Evolutionary conservation across 2,888 invertebrate species (phyloP).

Genomic region (Ochlodes sylvanus): DNA sequence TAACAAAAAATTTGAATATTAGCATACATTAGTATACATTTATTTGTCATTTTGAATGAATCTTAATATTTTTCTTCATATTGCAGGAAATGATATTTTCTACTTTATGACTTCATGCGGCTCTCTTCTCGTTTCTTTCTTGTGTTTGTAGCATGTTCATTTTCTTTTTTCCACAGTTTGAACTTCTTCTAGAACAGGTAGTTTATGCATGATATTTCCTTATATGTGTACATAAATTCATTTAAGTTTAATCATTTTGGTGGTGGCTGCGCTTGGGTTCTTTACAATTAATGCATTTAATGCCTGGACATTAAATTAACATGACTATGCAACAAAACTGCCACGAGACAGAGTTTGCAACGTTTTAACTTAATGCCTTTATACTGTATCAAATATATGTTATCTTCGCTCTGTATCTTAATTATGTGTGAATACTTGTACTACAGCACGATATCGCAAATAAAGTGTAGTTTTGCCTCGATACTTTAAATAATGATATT

Average conservation of each 20-base stretch:
- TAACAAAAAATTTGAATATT: slow-evolving; percentile 59
- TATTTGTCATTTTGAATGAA: slow-evolving; percentile 72
- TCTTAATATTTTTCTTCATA: slow-evolving; percentile 83
- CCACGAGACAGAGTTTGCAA: slow-evolving; percentile 83
- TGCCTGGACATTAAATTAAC: slow-evolving; percentile 66
- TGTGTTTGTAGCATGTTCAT: slow-evolving; percentile 78
- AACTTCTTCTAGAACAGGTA: slow-evolving; percentile 79
- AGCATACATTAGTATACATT: slow-evolving; percentile 64
- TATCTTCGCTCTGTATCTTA: slow-evolving; percentile 48
- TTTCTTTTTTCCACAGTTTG: slow-evolving; percentile 78
- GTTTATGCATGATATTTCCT: slow-evolving; percentile 70
- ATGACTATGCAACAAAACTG: slow-evolving; percentile 72
- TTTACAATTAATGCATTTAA: slow-evolving; percentile 66
- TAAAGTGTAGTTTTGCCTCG: slow-evolving; percentile 20
- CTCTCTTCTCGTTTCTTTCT: slow-evolving; percentile 75
- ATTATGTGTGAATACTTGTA: slow-evolving; percentile 25
- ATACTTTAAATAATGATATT: slow-evolving; percentile 12
- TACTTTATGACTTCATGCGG: slow-evolving; percentile 80
- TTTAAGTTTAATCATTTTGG: slow-evolving; percentile 66
- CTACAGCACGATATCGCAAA: slow-evolving; percentile 24
- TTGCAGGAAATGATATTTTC: slow-evolving; percentile 83
- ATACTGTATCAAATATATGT: slow-evolving; percentile 47
- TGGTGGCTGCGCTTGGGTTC: slow-evolving; percentile 63
- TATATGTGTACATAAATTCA: slow-evolving; percentile 70
- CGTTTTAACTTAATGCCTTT: slow-evolving; percentile 63